Evolutionary conservation across 2,888 invertebrate species (phyloP), one percentile per base, ranked within the genome.

Genomic region (Diplazon laetatorius): DNA sequence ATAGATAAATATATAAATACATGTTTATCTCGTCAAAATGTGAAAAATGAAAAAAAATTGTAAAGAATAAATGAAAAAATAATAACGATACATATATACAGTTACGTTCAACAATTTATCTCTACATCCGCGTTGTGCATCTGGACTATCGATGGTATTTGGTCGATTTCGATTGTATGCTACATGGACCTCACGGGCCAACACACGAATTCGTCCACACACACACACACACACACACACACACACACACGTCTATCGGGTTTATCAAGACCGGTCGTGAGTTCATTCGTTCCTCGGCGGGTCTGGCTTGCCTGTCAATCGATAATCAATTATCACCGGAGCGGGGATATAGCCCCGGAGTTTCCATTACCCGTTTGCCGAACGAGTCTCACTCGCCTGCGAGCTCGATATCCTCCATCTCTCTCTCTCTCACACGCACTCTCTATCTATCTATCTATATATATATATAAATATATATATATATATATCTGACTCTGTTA

Each of bases 271-370:
- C 48, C 52, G 60, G 35, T 57, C 48, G 46, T 37, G 52, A 57
- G 76, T 74, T 77, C 63, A 59, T 71, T 74, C 74, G 68, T 52
- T 63, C 66, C 68, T 59, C n/a, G 73, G 50, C 68, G 66, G 76
- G 60, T 52, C 80, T 70, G 59, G n/a, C 71, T 76, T 52, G 71
- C 46, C 57, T 81, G 82, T 82, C 82, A 82, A 85, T 85, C 85
- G 84, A 85, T 85, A 85, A 83, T 83, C 84, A 85, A 85, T 85
- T 85, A 85, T 85, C 83, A 82, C 82, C 59, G 82, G 82, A 81
- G 81, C 77, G 76, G 62, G 76, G 63, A 68, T 75, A 72, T 76
- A 76, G 78, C 76, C 65, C n/a, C 69, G 76, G 76, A 71, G 69
- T 80, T 77, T 80, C 81, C 78, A 81, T 78, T 78, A 79, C 44